Base-by-base conservation (phyloP, 2,113 vertebrate species). In the Podarcis raffonei region DNA sequence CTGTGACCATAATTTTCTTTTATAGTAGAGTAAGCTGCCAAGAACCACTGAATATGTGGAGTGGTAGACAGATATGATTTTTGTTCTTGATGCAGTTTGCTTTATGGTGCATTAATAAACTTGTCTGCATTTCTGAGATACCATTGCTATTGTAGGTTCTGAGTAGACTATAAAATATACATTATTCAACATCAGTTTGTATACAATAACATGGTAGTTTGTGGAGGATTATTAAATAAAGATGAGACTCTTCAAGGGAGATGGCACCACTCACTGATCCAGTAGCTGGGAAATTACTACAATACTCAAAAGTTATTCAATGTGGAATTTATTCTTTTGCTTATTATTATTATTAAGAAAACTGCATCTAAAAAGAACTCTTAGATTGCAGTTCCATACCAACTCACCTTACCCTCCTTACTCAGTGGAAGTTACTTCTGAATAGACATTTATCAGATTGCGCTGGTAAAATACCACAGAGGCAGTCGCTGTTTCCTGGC, bases 351-450 rank as follows among this genome's bases (percentile, higher is more conserved):
- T 81, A 81, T 91, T 87, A 1, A 11, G 11, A n/a, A 13, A 32
- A 57, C 48, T 72, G 27, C 8, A 89, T 48, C 37, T 8, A 16
- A 71, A 81, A 94, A 93, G 92, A 83, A n/a, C 6, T 87, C 0
- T 15, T 53, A 92, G 77, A 89, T 86, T 25, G 39, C 25, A 48
- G 5, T 27, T 11, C 23, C 27, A 27, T 48, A 78, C n/a, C 15
- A 18, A 62, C 59, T 62, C 18, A 15, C 59, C 59, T 62, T 62
- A 53, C 30, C 13, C 20, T 74, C 13, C 13, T 35, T 74, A 74
- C 3, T 35, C n/a, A 30, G 16, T 74, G 27, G 59, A 18, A 62
- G 15, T 62, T 62, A 77, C 75, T 9, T 77, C 35, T 77, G 18
- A 77, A 37, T 42, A 77, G 20, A 11, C 48, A 53, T 53, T 53